Conservation (phyloP, 2,797 vertebrate genomes). For the Chelidonichthys spinosus region DNA sequence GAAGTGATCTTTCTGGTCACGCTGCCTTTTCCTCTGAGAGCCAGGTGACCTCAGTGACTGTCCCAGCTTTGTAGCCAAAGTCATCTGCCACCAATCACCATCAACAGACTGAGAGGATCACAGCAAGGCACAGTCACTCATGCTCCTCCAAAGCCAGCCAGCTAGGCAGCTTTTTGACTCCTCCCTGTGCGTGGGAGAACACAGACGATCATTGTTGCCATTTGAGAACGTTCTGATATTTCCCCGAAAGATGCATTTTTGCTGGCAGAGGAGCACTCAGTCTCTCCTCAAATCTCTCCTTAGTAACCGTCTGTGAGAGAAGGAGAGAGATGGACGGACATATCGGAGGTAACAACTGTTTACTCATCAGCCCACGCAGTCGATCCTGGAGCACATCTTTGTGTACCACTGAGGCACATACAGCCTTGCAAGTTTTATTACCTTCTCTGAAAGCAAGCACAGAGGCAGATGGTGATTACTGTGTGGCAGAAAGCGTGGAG, state of each 20-base stretch:
- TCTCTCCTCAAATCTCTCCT: conserved; percentile 56
- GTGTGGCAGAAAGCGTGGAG: conserved; percentile 20
- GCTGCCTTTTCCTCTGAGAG: conserved; percentile 52
- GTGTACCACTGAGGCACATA: conserved; percentile 54
- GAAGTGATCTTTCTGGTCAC: conserved; percentile 42
- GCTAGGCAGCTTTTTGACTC: conserved; percentile 53
- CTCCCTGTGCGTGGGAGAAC: conserved; percentile 64
- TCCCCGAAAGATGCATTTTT: conserved; percentile 50
- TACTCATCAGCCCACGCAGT: conserved; percentile 73
- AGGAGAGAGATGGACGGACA: conserved; percentile 50
- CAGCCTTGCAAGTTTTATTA: conserved; percentile 68
- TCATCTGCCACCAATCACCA: conserved; percentile 51
- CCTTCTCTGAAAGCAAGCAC: conserved; percentile 55
- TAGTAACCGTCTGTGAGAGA: conserved; percentile 53
- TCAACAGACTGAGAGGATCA: conserved; percentile 63
- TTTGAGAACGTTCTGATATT: conserved; percentile 58
- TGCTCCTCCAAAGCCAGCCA: conserved; percentile 50
- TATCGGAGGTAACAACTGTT: conserved; percentile 65
- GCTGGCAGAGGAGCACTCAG: conserved; percentile 41
- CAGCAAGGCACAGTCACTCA: conserved; percentile 47
- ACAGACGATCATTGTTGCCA: conserved; percentile 65
- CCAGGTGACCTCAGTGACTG: conserved; percentile 65
- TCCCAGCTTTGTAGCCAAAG: conserved; percentile 55
- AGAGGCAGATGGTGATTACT: conserved; percentile 52
- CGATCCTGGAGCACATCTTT: conserved; percentile 62